Percentiles rank a stretch among this genome's conserved stretches.
Conservation (phyloP, 1,140 invertebrate genomes). For the Euglossa dilemma region DNA sequence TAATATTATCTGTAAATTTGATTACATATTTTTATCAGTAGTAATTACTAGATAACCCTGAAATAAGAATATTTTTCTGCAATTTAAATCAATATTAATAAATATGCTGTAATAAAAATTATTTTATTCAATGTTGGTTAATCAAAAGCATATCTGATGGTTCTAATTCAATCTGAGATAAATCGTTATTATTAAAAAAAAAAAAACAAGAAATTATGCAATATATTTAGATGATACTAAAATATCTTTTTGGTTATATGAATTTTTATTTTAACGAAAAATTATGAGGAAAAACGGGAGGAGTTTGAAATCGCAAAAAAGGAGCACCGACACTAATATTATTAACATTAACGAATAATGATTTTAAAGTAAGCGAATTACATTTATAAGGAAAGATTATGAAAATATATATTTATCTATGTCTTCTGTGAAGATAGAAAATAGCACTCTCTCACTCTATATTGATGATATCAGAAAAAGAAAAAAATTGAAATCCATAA, state of each 20-base stretch:
- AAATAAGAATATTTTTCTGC: not conserved
- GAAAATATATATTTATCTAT: constrained; percentile 84
- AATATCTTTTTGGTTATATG: constrained; percentile 56
- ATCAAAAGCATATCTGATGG: constrained; percentile 26
- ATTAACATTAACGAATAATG: constrained; percentile 83
- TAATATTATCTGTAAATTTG: not conserved
- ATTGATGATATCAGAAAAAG: constrained; percentile 80
- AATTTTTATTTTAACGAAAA: constrained; percentile 70
- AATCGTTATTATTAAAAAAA: constrained; percentile 35
- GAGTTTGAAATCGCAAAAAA: constrained; percentile 76
- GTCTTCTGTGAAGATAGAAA: constrained; percentile 86
- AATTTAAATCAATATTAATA: not conserved
- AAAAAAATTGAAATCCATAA: constrained; percentile 72
- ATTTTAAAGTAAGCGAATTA: constrained; percentile 82
- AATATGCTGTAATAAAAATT: not conserved
- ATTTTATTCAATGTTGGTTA: constrained; percentile 7
- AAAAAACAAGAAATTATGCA: constrained; percentile 39
- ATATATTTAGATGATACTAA: constrained; percentile 63
- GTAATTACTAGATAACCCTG: not conserved
- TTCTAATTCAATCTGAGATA: constrained; percentile 47
- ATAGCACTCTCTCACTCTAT: constrained; percentile 83
- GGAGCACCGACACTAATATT: constrained; percentile 82
- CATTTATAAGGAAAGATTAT: constrained; percentile 83
- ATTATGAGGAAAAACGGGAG: constrained; percentile 67
- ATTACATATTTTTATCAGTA: constrained; percentile 13